Conservation (phyloP, 1,140 invertebrate species). For the Platyscapa corneri region DNA sequence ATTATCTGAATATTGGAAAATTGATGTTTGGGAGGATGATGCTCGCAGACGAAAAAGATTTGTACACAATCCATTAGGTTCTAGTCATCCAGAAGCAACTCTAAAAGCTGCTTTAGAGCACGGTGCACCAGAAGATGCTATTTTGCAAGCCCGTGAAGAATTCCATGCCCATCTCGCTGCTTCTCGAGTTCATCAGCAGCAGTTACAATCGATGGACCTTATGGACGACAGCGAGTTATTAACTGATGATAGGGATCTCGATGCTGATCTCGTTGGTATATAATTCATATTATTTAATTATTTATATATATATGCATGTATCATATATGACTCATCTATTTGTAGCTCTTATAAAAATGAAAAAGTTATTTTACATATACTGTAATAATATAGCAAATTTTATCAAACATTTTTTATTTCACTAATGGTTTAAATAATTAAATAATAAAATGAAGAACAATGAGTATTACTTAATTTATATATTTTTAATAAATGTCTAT, state of each 20-base stretch:
- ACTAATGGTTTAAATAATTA: no score
- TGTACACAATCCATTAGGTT: conserved; percentile 95
- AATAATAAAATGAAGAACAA: no score
- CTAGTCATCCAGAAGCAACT: conserved; percentile 93
- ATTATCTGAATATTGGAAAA: conserved; percentile 90
- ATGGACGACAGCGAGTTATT: conserved; percentile 94
- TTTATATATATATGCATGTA: not conserved
- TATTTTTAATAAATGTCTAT: no score
- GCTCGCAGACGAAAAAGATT: conserved; percentile 94
- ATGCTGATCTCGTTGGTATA: conserved; percentile 91
- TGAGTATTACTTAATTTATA: no score
- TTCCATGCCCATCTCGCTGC: conserved; percentile 91
- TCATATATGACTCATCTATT: no score
- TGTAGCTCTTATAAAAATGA: no score
- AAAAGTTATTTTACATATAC: no score
- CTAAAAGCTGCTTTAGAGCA: conserved; percentile 91
- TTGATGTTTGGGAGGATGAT: conserved; percentile 99
- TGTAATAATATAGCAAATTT: no score
- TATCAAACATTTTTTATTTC: no score
- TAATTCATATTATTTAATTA: not conserved
- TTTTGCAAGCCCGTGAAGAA: conserved; percentile 91
- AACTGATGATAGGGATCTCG: conserved; percentile 93
- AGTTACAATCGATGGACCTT: conserved; percentile 85
- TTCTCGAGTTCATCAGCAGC: conserved; percentile 78
- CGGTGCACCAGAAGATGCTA: conserved; percentile 93